Percentiles rank a stretch among this genome's conserved stretches.
Conservation (phyloP, 2,113 vertebrate genomes). For the Calidris pygmaea region DNA sequence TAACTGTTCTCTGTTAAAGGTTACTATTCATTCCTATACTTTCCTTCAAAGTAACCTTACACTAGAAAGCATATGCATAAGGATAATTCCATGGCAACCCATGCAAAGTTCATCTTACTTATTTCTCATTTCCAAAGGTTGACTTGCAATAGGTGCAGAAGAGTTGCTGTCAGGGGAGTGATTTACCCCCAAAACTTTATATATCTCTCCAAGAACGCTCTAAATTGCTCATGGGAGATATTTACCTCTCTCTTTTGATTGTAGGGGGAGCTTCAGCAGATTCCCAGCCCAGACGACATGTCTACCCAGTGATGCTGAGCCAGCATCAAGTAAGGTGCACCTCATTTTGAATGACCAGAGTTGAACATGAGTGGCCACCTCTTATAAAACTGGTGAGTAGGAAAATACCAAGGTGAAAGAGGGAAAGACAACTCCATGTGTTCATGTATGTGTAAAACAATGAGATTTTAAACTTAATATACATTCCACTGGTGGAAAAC, state of each 20-base stretch:
- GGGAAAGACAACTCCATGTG: background rate
- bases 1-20: background rate
- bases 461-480: background rate
- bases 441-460: background rate
- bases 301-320: background rate
- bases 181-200: background rate
- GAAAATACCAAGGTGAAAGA: background rate
- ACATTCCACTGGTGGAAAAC: background rate
- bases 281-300: accelerated
- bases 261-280: background rate
- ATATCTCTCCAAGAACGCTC: background rate
- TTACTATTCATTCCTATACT: background rate
- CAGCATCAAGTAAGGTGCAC: background rate
- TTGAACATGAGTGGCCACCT: background rate
- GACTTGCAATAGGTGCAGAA: background rate
- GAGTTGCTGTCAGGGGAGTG: background rate
- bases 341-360: background rate
- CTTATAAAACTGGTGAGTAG: background rate
- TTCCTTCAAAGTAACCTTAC: background rate
- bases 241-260: background rate
- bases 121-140: background rate
- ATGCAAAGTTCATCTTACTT: background rate
- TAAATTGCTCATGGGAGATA: background rate
- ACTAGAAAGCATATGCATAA: background rate
- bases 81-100: background rate